A percentile compares a stretch with the other conserved stretches of the same genome.
Evolutionary conservation across 2,797 vertebrate species (phyloP).

Genomic region (Takifugu ocellatus): DNA sequence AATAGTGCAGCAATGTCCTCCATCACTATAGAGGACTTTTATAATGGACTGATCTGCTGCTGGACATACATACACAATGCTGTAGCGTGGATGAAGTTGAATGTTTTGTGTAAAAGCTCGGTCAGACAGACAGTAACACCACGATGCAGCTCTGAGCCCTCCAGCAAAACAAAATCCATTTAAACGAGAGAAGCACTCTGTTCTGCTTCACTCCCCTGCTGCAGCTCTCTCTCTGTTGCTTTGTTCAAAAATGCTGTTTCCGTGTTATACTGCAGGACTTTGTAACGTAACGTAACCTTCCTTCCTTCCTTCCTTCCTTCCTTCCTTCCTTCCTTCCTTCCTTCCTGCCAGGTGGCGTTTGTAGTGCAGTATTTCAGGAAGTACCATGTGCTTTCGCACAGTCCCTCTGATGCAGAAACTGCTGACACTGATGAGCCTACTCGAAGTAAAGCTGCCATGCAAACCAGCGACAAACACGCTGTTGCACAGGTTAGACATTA

Average conservation of each 20-base stretch:
- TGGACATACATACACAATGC: slow-evolving; percentile 24
- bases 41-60: slow-evolving; percentile 49
- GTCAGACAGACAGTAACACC: no score
- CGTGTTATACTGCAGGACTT: no score
- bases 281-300: background rate
- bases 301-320: background rate
- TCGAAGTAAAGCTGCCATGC: slow-evolving; percentile 79
- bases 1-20: background rate
- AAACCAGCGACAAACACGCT: slow-evolving; percentile 73
- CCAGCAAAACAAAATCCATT: no score
- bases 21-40: background rate
- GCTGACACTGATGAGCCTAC: slow-evolving; percentile 79
- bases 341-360: slow-evolving; percentile 81
- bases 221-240: no score
- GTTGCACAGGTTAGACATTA: slow-evolving; percentile 53
- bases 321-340: background rate
- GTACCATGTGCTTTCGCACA: slow-evolving; percentile 76
- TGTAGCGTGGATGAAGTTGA: no score
- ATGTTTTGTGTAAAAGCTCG: no score
- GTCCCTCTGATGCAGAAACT: slow-evolving; percentile 75
- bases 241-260: no score
- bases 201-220: no score
- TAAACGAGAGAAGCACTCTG: no score
- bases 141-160: no score
- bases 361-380: slow-evolving; percentile 91